Evolutionary conservation across 2,797 vertebrate genomes (phyloP).

Genomic region (Neosalanx taihuensis): DNA sequence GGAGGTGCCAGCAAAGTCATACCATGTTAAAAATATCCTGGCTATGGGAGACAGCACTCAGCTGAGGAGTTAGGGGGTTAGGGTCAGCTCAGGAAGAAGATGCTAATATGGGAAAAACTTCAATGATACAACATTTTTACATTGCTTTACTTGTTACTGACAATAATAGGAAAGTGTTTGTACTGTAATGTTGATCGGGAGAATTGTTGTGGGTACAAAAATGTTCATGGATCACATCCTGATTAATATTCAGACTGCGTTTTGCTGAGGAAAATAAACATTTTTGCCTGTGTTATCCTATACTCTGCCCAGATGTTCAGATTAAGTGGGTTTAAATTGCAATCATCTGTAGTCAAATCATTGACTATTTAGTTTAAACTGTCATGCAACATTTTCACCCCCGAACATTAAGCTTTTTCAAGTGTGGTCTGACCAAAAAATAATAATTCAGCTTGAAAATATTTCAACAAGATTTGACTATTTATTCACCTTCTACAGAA

Average conservation of each 20-base stretch:
- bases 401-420: not conserved
- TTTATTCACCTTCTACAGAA: not conserved
- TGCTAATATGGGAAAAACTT: slow-evolving; percentile 6
- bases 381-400: not conserved
- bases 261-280: not conserved
- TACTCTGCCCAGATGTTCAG: not conserved
- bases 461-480: not conserved
- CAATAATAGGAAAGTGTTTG: no score
- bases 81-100: slow-evolving; percentile 11
- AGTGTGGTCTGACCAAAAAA: not conserved
- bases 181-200: no score
- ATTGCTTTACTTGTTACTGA: no score
- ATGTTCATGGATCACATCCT: no score
- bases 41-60: slow-evolving; percentile 52
- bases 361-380: not conserved
- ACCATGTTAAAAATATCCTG: not conserved
- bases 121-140: no score
- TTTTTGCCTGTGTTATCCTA: not conserved
- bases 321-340: slow-evolving; percentile 6
- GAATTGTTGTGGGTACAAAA: no score
- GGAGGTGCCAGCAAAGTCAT: slow-evolving; percentile 33
- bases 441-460: not conserved
- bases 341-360: slow-evolving; percentile 14
- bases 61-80: slow-evolving; percentile 24
- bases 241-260: no score